Base-by-base conservation (phyloP, 2,113 vertebrate species). In the Entomyzon cyanotis region DNA sequence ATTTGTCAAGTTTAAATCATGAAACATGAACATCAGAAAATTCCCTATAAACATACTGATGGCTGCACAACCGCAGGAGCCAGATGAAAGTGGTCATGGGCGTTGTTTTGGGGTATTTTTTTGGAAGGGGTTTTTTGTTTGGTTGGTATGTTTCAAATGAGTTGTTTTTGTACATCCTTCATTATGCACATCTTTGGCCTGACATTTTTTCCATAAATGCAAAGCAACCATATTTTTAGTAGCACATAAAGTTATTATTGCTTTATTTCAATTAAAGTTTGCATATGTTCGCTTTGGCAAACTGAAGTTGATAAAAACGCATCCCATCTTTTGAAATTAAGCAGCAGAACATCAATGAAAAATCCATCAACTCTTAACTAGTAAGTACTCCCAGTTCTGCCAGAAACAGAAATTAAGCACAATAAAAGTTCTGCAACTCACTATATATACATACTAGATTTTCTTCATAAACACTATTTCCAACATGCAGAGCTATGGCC, bases 301-400 rank as follows among this genome's bases (percentile, higher is more conserved):
- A 85, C 2, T 73, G 41, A 77, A 42, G 41, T 27, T 68, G 52
- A 85, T 62, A 21, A n/a, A 85, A 87, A 68, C 11, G 17, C 18
- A 31, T n/a, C 15, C n/a, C 11, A 65, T 64, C 21, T 75, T 85
- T 70, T n/a, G n/a, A 53, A 81, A 95, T 69, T 55, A 88, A 52
- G 70, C 60, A 86, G 30, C 39, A 91, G 31, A 46, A 46, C 60
- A 59, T 55, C 71, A 85, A 70, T 60, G 39, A 75, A 95, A 91
- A 91, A 60, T 87, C 70, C 64, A 93, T 89, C 85, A 58, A 55
- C 47, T 55, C 83, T 90, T 91, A 96, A 94, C 42, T 82, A 65
- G 42, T 11, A 77, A 91, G 37, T 35, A 62, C 83, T 93, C 59
- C 42, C 44, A 85, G 65, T 31, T 70, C 47, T 84, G 47, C 47